Evolutionary conservation across 2,888 invertebrate species (phyloP), one percentile per base, ranked within the genome.

Genomic region (Sesia bembeciformis): DNA sequence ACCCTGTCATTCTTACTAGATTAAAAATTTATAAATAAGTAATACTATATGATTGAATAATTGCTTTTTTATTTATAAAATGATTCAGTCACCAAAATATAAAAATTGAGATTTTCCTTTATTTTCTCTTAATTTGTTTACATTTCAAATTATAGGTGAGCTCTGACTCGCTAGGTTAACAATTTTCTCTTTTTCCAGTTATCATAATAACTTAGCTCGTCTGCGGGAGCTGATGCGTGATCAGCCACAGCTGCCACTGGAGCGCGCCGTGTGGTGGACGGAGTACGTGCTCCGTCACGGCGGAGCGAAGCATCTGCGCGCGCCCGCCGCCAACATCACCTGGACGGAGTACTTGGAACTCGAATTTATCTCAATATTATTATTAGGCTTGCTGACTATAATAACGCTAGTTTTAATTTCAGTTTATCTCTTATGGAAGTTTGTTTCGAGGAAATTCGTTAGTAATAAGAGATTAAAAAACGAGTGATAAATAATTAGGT

Each of bases 231-330:
- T 66, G 0, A 56, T 65, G 43, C 55, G 53, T 4, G 68, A 70
- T 52, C 62, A 64, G 52, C 66, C 67, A 0, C 65, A 64, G 53
- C 51, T 49, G 0, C 53, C 70, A 0, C 53, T 72, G 46, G 74
- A 83, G 46, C 78, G 81, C 4, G 83, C 84, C 0, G 65, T 87
- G 7, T 87, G 85, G 84, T 89, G 88, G 88, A 81, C 76, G n/a
- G 90, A 90, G 62, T 76, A 90, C 62, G 77, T 88, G 3, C 58
- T 87, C 39, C 68, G 84, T 3, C 79, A 86, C 58, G 70, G 75
- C 6, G 81, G 86, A 0, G 79, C 84, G 0, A 63, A 56, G 38
- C 85, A 88, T 58, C 67, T 89, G 3, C 74, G 78, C 5, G 69
- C 81, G 38, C 81, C 83, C 0, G 63, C 67, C 3, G 74, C 74